Evolutionary conservation across 2,113 vertebrate genomes (phyloP).

Genomic region (Erythrolamprus reginae): DNA sequence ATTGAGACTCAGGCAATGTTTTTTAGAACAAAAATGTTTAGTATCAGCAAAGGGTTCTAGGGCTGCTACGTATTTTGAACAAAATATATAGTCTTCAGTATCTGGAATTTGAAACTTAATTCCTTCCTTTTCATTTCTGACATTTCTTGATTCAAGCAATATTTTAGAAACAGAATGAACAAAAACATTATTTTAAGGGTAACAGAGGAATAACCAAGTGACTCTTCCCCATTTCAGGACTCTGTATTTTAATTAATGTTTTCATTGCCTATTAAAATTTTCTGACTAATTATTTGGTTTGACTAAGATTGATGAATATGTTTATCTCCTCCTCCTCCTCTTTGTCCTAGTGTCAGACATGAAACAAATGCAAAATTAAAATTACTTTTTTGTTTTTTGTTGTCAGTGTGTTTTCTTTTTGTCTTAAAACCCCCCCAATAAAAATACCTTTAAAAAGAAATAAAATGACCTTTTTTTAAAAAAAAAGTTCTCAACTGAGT

Average conservation of each 20-base stretch:
- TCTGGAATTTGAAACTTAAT: not conserved
- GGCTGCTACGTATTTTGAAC: not conserved
- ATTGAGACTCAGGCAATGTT: not conserved
- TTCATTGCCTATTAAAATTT: slow-evolving; percentile 6
- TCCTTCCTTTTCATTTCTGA: not conserved
- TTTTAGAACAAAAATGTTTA: not conserved
- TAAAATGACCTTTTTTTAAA: not conserved
- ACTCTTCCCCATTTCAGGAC: not conserved
- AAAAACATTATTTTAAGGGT: not conserved
- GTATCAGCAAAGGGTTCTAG: not conserved
- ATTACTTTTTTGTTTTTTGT: too few species aligned
- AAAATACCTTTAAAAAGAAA: too few species aligned
- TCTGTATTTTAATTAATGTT: not conserved
- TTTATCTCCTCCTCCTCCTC: not conserved
- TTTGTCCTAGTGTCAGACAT: not conserved
- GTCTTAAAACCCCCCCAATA: too few species aligned
- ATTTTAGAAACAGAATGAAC: not conserved
- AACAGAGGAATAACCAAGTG: not conserved
- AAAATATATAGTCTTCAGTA: too few species aligned
- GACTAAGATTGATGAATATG: not conserved
- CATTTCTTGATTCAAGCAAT: not conserved
- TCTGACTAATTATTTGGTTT: slow-evolving; percentile 1
- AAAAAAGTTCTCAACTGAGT: not conserved
- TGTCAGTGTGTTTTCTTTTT: too few species aligned
- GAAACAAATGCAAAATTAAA: not conserved